Evolutionary conservation across 2,113 vertebrate genomes (phyloP), one percentile per base, ranked within the genome.

Genomic region (Hymenochirus boettgeri): DNA sequence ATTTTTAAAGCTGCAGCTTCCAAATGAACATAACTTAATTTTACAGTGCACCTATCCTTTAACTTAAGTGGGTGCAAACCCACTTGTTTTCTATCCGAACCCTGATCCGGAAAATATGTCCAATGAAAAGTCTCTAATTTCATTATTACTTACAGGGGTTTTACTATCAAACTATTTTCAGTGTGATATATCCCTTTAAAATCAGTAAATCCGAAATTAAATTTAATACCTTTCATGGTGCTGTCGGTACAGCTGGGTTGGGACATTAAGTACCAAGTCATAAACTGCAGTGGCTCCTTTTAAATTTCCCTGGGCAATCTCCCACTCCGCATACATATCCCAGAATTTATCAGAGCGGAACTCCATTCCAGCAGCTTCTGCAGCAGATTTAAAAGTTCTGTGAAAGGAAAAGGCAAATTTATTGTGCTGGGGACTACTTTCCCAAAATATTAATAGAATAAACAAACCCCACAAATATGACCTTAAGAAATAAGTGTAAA

Each of bases 261-360:
- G 91, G 21, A 88, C 77, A 70, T 56, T 74, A 5, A 93, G 83
- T 45, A 86, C 79, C 22, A 84, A 62, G 76, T 90, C 86, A 17
- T 88, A 85, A 26, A 93, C 75, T 0, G 72, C 75, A 0, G 84
- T 74, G 19, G 88, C 82, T 0, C 82, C 84, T 25, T 51, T 82
- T 24, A 85, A 76, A 56, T 90, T 81, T 0, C 85, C 87, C 42
- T 88, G 89, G 61, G 89, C 84, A 37, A 82, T 86, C 75, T 93
- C 90, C 90, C 90, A 92, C 27, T 90, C 87, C 2, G 85, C 73
- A 3, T 90, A 93, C 4, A 90, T 76, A 57, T 89, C 90, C 92
- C 92, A 93, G 3, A 93, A 83, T 1, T 88, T 81, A 70, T 93
- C 91, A 0, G 92, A 93, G 47, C 89, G 88, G 77, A 91, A 93